Base-by-base conservation (phyloP, 1,140 invertebrate species). In the Leptinotarsa defecta region DNA sequence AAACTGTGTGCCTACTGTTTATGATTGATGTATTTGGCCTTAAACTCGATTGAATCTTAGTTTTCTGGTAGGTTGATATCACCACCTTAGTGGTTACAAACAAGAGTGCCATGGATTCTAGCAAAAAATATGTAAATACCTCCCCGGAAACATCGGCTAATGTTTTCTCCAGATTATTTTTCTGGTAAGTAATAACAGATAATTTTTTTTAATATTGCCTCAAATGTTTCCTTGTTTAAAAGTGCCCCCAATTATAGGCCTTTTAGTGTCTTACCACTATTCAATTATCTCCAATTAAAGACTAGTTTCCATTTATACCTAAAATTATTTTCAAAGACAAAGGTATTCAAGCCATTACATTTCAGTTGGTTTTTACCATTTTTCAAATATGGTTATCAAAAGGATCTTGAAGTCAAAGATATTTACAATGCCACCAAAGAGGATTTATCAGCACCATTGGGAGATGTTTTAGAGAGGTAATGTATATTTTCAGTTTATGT, bases 341-440 rank as follows among this genome's bases (percentile, higher is more conserved):
- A 34, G 34, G 34, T 34, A 34, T 34, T 34, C 6, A 34, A 34
- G 6, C 34, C 11, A 34, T 34, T 34, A 34, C 34, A 43, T 77
- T 79, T 15, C 52, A 89, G 91, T 76, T 93, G 91, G 90, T 87
- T 90, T 76, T 84, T 92, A 79, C 89, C 89, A 57, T 89, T 89
- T 6, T 92, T 92, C 83, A 91, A 89, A 88, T 84, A 88, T 15
- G 91, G 91, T 20, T 78, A 75, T 63, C 8, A 65, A 57, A 72
- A 78, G 20, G 73, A 93, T 79, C 85, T 94, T 13, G 90, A 91
- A 83, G 84, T 90, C 61, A 85, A 88, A 49, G 92, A 94, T 85
- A 86, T 94, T n/a, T 92, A 90, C 80, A 88, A 75, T 73, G 67
- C 73, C 22, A 68, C 70, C 17, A 73, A 75, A 61, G 22, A 48